Percentiles rank a stretch among this genome's conserved stretches.
phyloP scores from a whole-genome alignment of 2,797 vertebrate species.

The Pitangus sulphuratus region DNA sequence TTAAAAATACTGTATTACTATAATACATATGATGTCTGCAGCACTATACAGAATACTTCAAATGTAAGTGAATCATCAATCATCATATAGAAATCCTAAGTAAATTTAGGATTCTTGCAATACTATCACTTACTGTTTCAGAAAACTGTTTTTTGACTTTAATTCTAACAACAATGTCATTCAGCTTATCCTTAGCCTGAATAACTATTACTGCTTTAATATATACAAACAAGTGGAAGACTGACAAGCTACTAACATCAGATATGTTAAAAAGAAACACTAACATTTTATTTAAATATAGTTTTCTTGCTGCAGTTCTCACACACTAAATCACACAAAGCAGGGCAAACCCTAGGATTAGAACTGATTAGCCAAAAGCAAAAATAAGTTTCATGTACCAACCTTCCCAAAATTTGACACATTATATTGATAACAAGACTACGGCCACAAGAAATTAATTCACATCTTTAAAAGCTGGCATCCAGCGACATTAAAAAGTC shows the following conservation, averaged over 20 bases:
- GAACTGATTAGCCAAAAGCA: background rate
- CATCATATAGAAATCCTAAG: background rate
- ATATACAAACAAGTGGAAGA: background rate
- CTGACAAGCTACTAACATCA: background rate
- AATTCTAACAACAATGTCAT: background rate
- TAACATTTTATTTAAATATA: background rate
- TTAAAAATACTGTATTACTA: background rate
- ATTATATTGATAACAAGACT: background rate
- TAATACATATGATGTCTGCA: background rate
- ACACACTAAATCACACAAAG: accelerated
- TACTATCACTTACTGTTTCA: background rate
- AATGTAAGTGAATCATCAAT: background rate
- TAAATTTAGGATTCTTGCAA: background rate
- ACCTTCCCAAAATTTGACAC: background rate
- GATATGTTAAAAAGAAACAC: too few species aligned
- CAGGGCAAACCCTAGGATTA: background rate
- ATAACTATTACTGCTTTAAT: background rate
- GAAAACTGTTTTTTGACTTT: background rate
- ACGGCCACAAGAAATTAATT: background rate
- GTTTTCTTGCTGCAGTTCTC: background rate
- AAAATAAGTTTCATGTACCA: background rate
- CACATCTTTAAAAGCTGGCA: background rate
- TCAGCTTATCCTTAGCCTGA: background rate
- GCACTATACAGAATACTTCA: background rate
- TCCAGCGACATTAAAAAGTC: background rate